Conservation (phyloP, 92 coral and sea anemone species). For the Metridium senile region DNA sequence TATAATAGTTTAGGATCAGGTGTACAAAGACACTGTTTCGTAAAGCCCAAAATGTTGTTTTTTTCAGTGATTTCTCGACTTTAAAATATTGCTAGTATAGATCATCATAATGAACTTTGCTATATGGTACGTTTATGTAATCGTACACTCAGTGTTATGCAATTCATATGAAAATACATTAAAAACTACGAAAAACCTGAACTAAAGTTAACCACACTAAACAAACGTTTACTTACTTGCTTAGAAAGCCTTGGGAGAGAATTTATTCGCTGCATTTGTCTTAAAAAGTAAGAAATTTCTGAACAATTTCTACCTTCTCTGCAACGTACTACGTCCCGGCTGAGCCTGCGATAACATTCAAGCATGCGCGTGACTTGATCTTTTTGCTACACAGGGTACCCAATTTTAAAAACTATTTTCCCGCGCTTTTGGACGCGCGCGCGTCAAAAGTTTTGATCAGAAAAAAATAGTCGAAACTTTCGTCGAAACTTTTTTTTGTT, state of each 20-base stretch:
- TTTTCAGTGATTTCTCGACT: too few relatives aligned
- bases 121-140: too few relatives aligned
- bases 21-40: too few relatives aligned
- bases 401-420: background rate
- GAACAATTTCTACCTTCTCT: background rate
- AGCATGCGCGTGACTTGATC: conserved; percentile 1
- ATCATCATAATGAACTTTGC: too few relatives aligned
- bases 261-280: conserved; percentile 63
- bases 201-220: background rate
- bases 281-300: background rate
- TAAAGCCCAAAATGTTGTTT: too few relatives aligned
- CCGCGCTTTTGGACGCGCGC: conserved; percentile 30
- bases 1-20: too few relatives aligned
- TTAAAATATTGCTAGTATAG: too few relatives aligned
- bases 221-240: conserved; percentile 49
- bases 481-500: background rate
- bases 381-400: conserved; percentile 17
- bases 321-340: background rate
- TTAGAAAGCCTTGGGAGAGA: conserved; percentile 65
- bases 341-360: conserved; percentile 15
- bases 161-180: background rate
- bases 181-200: background rate
- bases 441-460: too few relatives aligned
- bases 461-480: too few relatives aligned
- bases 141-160: background rate